These are phyloP conservation scores for Microplitis demolitor DNA, from an alignment of 1,140 invertebrate species.

Conservation along the genomic window DNA sequence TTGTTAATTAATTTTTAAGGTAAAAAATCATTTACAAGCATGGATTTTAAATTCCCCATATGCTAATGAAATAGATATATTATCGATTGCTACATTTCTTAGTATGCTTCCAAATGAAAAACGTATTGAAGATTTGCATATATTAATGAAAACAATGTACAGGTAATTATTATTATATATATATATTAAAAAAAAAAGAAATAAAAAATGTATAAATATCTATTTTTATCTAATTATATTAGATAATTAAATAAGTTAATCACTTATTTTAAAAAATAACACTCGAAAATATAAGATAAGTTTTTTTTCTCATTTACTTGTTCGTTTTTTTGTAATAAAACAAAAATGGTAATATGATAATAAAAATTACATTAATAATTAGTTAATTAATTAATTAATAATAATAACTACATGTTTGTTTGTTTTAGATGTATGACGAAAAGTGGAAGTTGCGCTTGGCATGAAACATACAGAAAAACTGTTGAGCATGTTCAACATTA, in stretches of 20 bases:
- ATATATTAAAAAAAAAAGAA: not conserved
- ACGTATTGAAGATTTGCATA: constrained; percentile 52
- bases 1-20: constrained; percentile 38
- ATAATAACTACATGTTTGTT: constrained; percentile 39
- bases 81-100: constrained; percentile 54
- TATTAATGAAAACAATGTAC: constrained; percentile 54
- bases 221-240: too few species aligned
- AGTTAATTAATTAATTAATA: too few species aligned
- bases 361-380: constrained; percentile 42
- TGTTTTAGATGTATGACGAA: constrained; percentile 53
- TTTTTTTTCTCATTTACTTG: constrained; percentile 14
- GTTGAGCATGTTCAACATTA: constrained; percentile 56
- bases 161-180: constrained; percentile 43
- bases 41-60: constrained; percentile 50
- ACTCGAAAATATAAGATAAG: constrained; percentile 22
- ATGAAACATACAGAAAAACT: constrained; percentile 57
- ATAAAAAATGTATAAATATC: not conserved
- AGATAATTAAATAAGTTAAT: not conserved
- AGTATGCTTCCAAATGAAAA: constrained; percentile 54
- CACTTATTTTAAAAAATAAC: constrained; percentile 14
- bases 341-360: constrained; percentile 43
- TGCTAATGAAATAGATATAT: constrained; percentile 53
- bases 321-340: constrained; percentile 37
- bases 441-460: constrained; percentile 57
- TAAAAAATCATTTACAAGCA: constrained; percentile 53